Evolutionary conservation across 2,113 vertebrate genomes (phyloP).

Genomic region (Pelmatolapia mariae): DNA sequence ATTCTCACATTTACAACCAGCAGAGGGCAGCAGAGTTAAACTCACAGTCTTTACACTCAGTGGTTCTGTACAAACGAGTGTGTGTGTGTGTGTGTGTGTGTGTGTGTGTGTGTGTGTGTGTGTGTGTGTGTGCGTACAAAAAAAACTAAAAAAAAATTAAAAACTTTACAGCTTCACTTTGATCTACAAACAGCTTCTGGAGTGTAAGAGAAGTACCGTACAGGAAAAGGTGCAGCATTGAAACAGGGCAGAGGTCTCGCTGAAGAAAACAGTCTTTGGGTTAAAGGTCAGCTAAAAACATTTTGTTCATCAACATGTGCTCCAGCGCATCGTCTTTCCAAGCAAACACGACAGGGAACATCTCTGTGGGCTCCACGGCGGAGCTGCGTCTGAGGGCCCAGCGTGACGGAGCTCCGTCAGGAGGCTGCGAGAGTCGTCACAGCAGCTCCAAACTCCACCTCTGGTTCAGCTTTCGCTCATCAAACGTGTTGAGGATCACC

Average conservation of each 20-base stretch:
- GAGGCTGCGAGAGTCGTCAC: conserved; percentile 38
- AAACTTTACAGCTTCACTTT: conserved; percentile 17
- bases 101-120: not conserved
- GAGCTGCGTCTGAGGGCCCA: not conserved
- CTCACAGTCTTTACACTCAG: conserved; percentile 16
- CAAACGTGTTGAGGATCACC: conserved; percentile 81
- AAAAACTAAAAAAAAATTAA: not conserved
- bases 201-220: conserved; percentile 1
- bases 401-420: not conserved
- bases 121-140: not conserved
- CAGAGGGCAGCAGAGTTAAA: not conserved
- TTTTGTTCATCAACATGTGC: not conserved
- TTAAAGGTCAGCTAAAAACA: not conserved
- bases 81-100: not conserved
- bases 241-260: conserved; percentile 18
- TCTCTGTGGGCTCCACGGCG: not conserved
- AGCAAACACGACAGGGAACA: not conserved
- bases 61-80: not conserved
- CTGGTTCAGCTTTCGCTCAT: conserved; percentile 75
- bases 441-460: conserved; percentile 84
- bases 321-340: not conserved
- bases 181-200: not conserved
- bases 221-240: conserved; percentile 22
- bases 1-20: conserved; percentile 47
- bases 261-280: conserved; percentile 5